A percentile compares a stretch with the other conserved stretches of the same genome.
Conservation (phyloP, 2,113 vertebrate species). For the Phyllopteryx taeniolatus region DNA sequence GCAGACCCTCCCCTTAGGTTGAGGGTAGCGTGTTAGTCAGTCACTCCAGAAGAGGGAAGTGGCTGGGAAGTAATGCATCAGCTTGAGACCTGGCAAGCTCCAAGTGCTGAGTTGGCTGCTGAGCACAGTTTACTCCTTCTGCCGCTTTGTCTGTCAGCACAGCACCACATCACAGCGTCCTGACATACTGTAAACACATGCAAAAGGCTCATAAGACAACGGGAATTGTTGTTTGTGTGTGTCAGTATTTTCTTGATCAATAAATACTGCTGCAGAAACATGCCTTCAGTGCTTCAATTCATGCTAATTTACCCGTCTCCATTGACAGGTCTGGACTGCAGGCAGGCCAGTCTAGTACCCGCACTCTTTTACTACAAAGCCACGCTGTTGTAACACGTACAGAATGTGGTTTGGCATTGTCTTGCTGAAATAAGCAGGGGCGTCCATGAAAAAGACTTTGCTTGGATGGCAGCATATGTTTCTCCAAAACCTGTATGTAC, state of each 20-base stretch:
- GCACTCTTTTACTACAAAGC: too few species aligned
- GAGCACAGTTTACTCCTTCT: constrained; percentile 26
- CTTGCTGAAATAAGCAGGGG: too few species aligned
- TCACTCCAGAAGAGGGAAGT: constrained; percentile 35
- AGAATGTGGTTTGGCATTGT: too few species aligned
- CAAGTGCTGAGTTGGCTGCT: constrained; percentile 58
- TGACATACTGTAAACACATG: constrained; percentile 11
- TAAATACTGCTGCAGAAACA: constrained; percentile 23
- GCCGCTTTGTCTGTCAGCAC: constrained; percentile 47
- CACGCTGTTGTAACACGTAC: too few species aligned
- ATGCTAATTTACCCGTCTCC: constrained; percentile 7
- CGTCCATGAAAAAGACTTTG: too few species aligned
- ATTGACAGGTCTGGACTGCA: not conserved
- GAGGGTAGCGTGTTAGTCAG: constrained; percentile 4
- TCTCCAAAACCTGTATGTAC: too few species aligned
- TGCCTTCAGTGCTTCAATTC: constrained; percentile 23
- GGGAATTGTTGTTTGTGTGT: constrained; percentile 12
- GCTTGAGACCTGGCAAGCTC: not conserved
- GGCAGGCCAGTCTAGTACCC: too few species aligned
- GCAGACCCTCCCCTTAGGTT: not conserved
- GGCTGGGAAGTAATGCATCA: constrained; percentile 36
- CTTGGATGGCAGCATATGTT: too few species aligned
- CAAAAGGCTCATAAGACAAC: constrained; percentile 5
- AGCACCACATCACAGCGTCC: constrained; percentile 34
- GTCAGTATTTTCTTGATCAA: constrained; percentile 9